Conservation (phyloP, 1,140 invertebrate genomes). For the Trypoxylus dichotomus region DNA sequence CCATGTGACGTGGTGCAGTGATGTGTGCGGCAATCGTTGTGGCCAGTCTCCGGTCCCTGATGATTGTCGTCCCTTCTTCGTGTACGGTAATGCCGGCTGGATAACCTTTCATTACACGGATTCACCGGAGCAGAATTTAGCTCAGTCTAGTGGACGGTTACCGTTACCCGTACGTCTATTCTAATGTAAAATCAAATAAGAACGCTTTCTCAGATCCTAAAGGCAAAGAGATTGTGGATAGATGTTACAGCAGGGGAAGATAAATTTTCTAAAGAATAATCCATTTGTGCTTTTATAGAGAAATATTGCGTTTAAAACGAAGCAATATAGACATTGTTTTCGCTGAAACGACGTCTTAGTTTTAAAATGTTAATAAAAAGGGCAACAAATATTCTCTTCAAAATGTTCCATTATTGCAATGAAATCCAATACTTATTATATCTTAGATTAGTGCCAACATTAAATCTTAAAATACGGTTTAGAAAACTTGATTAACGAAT, state of each 20-base stretch:
- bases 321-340: too few relatives aligned
- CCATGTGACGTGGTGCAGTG: constrained; percentile 12
- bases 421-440: too few relatives aligned
- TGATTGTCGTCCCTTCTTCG: not conserved
- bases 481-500: too few relatives aligned
- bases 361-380: too few relatives aligned
- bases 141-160: constrained; percentile 6
- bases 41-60: constrained; percentile 6
- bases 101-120: constrained; percentile 18
- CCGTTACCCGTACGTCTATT: not conserved
- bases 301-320: too few relatives aligned
- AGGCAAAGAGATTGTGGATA: not conserved
- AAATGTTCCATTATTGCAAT: too few relatives aligned
- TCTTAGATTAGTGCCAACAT: too few relatives aligned
- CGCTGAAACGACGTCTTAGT: too few relatives aligned
- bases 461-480: too few relatives aligned
- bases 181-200: constrained; percentile 6
- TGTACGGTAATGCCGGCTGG: not conserved
- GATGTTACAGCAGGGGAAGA: not conserved
- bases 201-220: not conserved
- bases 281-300: too few relatives aligned
- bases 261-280: not conserved
- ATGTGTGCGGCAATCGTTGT: constrained; percentile 14
- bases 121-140: constrained; percentile 12
- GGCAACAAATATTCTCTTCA: too few relatives aligned